phyloP scores from a whole-genome alignment of 2,113 vertebrate genomes.

The Cinclus mexicanus region DNA sequence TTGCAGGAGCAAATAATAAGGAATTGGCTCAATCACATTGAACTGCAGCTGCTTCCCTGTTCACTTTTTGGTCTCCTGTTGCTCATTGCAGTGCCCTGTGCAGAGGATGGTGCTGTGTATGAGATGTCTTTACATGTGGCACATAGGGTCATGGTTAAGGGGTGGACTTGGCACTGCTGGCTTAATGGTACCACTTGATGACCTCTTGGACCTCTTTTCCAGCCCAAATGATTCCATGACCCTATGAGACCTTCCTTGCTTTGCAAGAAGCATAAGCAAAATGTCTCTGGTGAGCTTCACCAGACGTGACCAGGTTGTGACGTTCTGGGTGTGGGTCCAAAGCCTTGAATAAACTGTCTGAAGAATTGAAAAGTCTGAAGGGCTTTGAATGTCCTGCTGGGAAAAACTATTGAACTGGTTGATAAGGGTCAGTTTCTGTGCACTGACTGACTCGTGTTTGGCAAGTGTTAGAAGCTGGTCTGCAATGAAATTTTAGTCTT shows the following conservation, averaged over 20 bases:
- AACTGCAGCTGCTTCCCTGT: background rate
- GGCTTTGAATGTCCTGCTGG: background rate
- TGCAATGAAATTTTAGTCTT: background rate
- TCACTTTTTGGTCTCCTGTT: background rate
- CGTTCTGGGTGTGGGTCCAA: background rate
- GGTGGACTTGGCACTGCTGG: background rate
- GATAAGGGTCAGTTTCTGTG: background rate
- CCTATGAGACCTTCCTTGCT: background rate
- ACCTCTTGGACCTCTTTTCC: background rate
- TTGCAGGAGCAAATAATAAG: background rate
- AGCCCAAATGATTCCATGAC: background rate
- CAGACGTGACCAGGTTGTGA: background rate
- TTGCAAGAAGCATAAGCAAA: background rate
- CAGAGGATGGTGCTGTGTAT: fast-evolving
- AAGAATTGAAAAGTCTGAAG: background rate
- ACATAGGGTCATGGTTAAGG: background rate
- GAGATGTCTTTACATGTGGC: background rate
- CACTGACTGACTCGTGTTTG: background rate
- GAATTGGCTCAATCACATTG: background rate
- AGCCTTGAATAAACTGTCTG: background rate
- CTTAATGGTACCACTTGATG: background rate
- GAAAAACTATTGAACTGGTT: background rate
- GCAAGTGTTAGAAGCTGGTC: background rate
- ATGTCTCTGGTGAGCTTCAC: background rate
- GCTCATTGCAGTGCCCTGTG: background rate